Evolutionary conservation across 2,797 vertebrate genomes (phyloP), one percentile per base, ranked within the genome.

Genomic region (Falco rusticolus): DNA sequence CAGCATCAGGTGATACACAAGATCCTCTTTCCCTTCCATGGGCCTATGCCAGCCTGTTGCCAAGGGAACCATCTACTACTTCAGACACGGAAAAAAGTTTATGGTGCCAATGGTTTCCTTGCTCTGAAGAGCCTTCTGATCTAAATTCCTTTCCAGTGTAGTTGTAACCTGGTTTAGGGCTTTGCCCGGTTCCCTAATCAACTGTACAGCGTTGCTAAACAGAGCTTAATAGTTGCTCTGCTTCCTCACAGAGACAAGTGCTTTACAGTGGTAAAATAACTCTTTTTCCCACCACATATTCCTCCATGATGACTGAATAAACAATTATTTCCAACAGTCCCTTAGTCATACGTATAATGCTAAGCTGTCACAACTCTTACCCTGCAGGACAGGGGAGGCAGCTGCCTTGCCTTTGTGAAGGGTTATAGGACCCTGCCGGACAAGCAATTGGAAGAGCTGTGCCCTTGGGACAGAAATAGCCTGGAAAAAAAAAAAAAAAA

Each of bases 401-500:
- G 97, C 93, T 98, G 96, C 93, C 90, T 93, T 96, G 98, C 85
- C 98, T 95, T 31, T 97, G 97, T 19, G 98, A 97, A 34, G 97
- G 94, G 76, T 98, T 99, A 90, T 99, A 98, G 79, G 98, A 98
- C 93, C 99, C 99, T 95, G 97, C 97, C 11, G 98, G 98, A 96
- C 99, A 99, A 57, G 95, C 97, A 87, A 96, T 92, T 45, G 99
- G 99, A 93, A 92, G 80, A 50, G 65, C 97, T 33, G 98, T 98
- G 68, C 98, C 99, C 84, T 81, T 89, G 34, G 98, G 98, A 84
- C 99, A 99, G 97, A 99, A 99, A 98, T 98, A 97, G 74, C 99
- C 99, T 99, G 93, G 89, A 94, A 53, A 83, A 29, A 94, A 63
- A 39, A 13, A 85, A 16, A 39, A 39, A 39, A 37, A 39, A 39